Evolutionary conservation across 2,113 vertebrate genomes (phyloP), one percentile per base, ranked within the genome.

Genomic region (Suricata suricatta): DNA sequence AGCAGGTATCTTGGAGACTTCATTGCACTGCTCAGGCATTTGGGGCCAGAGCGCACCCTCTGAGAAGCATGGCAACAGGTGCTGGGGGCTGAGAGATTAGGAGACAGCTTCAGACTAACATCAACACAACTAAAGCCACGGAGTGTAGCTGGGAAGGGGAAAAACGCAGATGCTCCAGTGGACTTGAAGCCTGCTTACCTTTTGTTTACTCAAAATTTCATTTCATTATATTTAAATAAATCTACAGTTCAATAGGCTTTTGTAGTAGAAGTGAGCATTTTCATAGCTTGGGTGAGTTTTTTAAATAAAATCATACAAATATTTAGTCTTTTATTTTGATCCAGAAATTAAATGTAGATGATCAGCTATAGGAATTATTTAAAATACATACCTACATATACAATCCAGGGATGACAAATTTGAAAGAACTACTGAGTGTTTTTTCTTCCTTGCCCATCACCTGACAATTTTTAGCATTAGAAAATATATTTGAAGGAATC

Each of bases 1-100:
- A 86, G 5, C 77, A 91, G 76, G 97, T 98, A 95, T 97, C 96
- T 98, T 90, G 27, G 98, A 96, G 94, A 98, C 79, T 72, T 72
- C 0, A 4, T 81, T 38, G 4, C 21, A 38, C 47, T 63, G 92
- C 94, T 95, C 54, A 97, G 96, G 97, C 76, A 96, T 97, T 52
- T 97, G 77, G 76, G 76, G 21, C 27, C 69, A 81, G 69, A 85
- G n/a, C 44, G 94, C 69, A 88, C 88, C 64, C 71, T 82, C 88
- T 98, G 95, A 64, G 95, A 97, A 89, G 95, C 23, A 63, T 31
- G 63, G 71, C 29, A 44, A 17, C 44, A 2, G 47, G 86, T 63
- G 54, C 92, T 44, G 64, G 86, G 69, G 95, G 54, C 80, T 3
- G 35, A 47, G 87, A 25, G 50, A 96, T 50, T n/a, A 77, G 27